Evolutionary conservation across 2,888 invertebrate genomes (phyloP).

Genomic region (Agrenia bidenticulata): DNA sequence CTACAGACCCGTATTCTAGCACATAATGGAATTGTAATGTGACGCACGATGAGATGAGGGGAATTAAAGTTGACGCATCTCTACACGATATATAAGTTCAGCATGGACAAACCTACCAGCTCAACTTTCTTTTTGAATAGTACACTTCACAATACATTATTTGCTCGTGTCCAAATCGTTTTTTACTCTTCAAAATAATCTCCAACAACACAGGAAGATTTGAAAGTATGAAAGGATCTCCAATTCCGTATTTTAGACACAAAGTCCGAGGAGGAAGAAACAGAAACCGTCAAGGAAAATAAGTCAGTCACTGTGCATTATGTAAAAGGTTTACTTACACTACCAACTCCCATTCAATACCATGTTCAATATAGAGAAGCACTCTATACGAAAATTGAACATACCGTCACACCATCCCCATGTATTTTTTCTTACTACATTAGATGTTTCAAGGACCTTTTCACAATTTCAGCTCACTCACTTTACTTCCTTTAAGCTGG

Average conservation of each 20-base stretch:
- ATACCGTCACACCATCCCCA: no score
- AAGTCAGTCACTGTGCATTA: constrained; percentile 21
- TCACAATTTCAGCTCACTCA: constrained; percentile 8
- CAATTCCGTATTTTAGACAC: constrained; percentile 16
- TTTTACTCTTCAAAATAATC: neutral
- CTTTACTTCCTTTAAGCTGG: neutral
- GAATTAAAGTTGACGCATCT: constrained; percentile 7
- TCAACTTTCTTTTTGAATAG: no score
- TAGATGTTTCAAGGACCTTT: constrained; percentile 1
- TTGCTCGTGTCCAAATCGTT: neutral
- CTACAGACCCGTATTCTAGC: neutral
- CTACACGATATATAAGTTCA: no score
- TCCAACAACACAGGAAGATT: neutral
- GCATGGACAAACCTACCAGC: no score
- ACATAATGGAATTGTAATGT: constrained; percentile 12
- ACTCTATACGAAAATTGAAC: neutral
- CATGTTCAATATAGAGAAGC: neutral
- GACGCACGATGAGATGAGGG: constrained; percentile 10
- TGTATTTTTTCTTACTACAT: no score
- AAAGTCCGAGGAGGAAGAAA: constrained; percentile 4
- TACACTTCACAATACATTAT: no score
- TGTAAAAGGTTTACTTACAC: constrained; percentile 13
- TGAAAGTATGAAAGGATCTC: neutral
- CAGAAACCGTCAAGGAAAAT: constrained; percentile 14
- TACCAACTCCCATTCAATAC: neutral